A percentile compares a stretch with the other conserved stretches of the same genome.
Conservation (phyloP, 2,797 vertebrate species). For the Zenarchopterus dispar region DNA sequence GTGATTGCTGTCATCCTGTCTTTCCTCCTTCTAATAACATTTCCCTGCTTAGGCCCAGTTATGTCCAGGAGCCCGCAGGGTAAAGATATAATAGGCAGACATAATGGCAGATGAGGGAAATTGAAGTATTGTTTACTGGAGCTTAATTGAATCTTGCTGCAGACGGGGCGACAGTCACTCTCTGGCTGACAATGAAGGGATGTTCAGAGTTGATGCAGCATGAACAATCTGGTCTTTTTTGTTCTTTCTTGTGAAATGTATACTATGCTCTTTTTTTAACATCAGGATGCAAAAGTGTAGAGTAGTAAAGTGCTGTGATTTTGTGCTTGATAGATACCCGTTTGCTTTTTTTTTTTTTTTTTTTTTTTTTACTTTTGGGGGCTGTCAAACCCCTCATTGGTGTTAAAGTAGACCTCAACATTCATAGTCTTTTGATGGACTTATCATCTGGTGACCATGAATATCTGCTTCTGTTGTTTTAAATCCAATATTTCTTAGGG, state of each 20-base stretch:
- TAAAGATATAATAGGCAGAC: constrained; percentile 50
- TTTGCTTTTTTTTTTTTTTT: no score
- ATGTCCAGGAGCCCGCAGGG: constrained; percentile 39
- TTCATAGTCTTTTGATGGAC: no score
- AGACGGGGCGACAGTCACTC: constrained; percentile 27
- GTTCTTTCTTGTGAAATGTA: neutral
- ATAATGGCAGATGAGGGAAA: constrained; percentile 55
- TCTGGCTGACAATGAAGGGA: constrained; percentile 15
- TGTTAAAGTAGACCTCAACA: no score
- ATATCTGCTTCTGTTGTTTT: no score
- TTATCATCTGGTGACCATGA: no score
- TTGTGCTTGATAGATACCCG: no score
- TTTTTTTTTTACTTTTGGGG: no score
- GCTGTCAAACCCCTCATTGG: no score
- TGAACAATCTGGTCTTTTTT: neutral
- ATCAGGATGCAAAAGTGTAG: no score
- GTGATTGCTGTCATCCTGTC: constrained; percentile 32
- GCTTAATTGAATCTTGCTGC: constrained; percentile 61
- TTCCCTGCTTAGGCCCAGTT: constrained; percentile 26
- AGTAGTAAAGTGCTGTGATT: no score
- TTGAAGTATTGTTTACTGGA: constrained; percentile 53
- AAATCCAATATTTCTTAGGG: no score
- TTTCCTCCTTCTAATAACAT: constrained; percentile 49
- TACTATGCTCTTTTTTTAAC: no score
- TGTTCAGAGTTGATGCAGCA: neutral